Evolutionary conservation across 1,140 invertebrate species (phyloP).

Genomic region (Lepidurus arcticus): DNA sequence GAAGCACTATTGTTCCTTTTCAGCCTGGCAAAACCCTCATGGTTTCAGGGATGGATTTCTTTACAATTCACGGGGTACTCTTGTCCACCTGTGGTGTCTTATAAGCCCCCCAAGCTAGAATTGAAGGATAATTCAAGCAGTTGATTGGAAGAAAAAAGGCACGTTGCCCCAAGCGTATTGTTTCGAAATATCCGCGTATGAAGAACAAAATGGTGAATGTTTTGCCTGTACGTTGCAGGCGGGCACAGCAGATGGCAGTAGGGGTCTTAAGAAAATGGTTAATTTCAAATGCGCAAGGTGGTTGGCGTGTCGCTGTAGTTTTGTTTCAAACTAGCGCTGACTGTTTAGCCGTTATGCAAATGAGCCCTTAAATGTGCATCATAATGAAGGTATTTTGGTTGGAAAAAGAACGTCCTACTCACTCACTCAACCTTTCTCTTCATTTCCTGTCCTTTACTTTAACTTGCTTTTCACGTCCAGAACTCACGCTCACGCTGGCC

Average conservation of each 20-base stretch:
- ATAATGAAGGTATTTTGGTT: background rate
- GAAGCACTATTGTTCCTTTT: background rate
- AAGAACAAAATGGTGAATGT: too few species aligned
- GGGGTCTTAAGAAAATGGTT: background rate
- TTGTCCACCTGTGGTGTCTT: background rate
- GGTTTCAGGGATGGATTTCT: background rate
- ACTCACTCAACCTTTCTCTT: background rate
- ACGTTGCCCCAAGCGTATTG: too few species aligned
- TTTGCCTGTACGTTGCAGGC: too few species aligned
- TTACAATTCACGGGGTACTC: background rate
- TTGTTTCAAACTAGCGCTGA: background rate
- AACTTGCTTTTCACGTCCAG: slow-evolving; percentile 10
- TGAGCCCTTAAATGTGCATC: slow-evolving; percentile 15
- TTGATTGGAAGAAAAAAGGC: too few species aligned
- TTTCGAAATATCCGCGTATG: too few species aligned
- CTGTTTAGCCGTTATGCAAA: slow-evolving; percentile 10
- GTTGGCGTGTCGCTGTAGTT: background rate
- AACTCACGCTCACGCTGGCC: slow-evolving; percentile 16
- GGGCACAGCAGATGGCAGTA: background rate
- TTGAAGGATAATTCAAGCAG: too few species aligned
- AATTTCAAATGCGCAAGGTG: background rate
- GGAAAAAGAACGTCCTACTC: background rate
- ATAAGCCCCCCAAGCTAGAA: background rate
- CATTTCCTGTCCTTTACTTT: slow-evolving; percentile 9
- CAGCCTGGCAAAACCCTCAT: background rate